Base-by-base conservation (phyloP, 1,140 invertebrate genomes). In the Brachionus calyciflorus region DNA sequence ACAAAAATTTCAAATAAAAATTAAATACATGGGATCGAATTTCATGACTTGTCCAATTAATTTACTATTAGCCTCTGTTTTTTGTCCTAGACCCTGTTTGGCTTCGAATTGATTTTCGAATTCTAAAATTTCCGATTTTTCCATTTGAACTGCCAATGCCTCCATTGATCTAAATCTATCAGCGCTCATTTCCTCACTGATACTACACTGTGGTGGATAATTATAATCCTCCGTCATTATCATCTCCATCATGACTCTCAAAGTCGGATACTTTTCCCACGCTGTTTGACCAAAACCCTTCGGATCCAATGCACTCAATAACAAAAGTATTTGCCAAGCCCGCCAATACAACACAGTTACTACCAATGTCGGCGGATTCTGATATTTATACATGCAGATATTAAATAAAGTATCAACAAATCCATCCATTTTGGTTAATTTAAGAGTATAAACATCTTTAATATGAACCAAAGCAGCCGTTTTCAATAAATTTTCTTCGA, bases 281-380 rank as follows among this genome's bases (percentile, higher is more conserved):
- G 90, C 92, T 55, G 90, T 85, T 78, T 89, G 88, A 83, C 94
- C 95, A 85, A 96, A 93, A 14, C 89, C 89, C 0, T 87, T 85
- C 0, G 94, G 93, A 89, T 97, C 97, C 83, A 96, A 93, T 7
- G 93, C 93, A 37, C 91, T 90, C 55, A 97, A 85, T 82, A 96
- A 91, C 5, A 94, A 86, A 70, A 98, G 85, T 81, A 96, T 91
- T 33, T 91, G 87, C 94, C 94, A 98, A 37, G 90, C 90, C 85
- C 94, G 94, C 94, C 94, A 98, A 84, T 96, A 97, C 17, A 92
- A 86, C 79, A 90, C 90, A 5, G 91, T 90, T 80, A 98, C 95
- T 0, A 93, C 94, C 81, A 97, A 86, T 79, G 90, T 90, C 0
- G 94, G 94, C 12, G 94, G 91, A 41, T 89, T 88, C 83, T 96